Evolutionary conservation across 2,888 invertebrate species (phyloP), one percentile per base, ranked within the genome.

Genomic region (Leuctra nigra): DNA sequence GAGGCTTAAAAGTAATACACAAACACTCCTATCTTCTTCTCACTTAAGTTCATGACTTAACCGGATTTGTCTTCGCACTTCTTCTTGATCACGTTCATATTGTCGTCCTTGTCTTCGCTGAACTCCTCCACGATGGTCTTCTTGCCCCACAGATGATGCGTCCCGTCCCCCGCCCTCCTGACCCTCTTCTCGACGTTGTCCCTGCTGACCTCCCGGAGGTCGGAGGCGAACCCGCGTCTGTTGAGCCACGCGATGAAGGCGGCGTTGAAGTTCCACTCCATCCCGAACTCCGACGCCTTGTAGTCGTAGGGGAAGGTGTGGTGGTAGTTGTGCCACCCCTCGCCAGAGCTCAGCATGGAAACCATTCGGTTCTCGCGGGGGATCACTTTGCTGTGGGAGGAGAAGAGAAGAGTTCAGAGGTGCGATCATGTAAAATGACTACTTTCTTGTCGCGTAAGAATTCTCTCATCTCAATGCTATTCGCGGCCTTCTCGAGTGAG

Each of bases 241-340:
- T 16, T 20, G 39, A 39, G 20, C 14, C 16, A 13, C 39, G 16
- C 39, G 14, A 39, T 39, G 39, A 4, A 14, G 18, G 18, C 18
- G 2, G 39, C 39, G 39, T 39, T 39, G 11, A 20, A 20, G 39
- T 39, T 39, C 18, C 20, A 39, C 18, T 18, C 16, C 14, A 16
- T 16, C 14, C 18, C 16, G 13, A 39, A 4, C 16, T 39, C 39
- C 39, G 39, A 39, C 18, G 18, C 16, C 39, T 39, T 39, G 24
- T 46, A 46, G 24, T 46, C 46, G 22, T 23, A 46, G 24, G 46
- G 46, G 46, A 46, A 46, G 22, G 22, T 4, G 46, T 46, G 46
- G 23, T 46, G 46, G 24, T 46, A 46, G 46, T 46, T 46, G 46
- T 46, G 46, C 46, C 46, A 46, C 20, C 46, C 46, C 24, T 46